Conservation (phyloP, 2,113 vertebrate genomes). For the Gobio gobio region DNA sequence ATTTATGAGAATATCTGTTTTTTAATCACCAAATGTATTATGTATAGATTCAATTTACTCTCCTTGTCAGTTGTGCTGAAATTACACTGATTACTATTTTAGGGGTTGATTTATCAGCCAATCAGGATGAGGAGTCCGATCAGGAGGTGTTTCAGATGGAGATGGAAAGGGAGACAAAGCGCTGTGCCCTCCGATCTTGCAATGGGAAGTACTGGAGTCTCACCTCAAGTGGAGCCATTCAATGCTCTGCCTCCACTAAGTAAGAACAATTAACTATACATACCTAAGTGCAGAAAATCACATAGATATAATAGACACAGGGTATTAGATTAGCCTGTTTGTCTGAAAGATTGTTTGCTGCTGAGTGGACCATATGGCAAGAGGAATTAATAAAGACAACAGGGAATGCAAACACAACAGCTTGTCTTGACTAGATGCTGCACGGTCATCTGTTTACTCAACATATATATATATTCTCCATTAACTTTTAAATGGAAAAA, state of each 20-base stretch:
- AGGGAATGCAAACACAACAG: not conserved
- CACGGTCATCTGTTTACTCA: not conserved
- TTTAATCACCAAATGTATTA: not conserved
- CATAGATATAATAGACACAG: not conserved
- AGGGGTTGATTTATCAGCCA: conserved; percentile 96
- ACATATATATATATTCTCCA: not conserved
- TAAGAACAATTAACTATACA: conserved; percentile 69
- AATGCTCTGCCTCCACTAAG: conserved; percentile 90
- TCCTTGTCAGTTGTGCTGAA: not conserved
- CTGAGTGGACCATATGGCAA: not conserved
- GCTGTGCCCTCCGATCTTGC: conserved; percentile 89
- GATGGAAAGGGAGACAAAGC: conserved; percentile 90
- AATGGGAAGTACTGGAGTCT: conserved; percentile 96
- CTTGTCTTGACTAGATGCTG: not conserved
- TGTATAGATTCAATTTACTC: not conserved
- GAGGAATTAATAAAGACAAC: not conserved
- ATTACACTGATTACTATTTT: conserved; percentile 23
- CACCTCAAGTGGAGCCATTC: conserved; percentile 86
- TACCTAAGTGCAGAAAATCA: not conserved
- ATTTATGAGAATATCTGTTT: not conserved
- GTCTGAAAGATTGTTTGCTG: not conserved
- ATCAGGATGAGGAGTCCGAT: conserved; percentile 94
- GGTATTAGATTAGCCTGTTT: not conserved
- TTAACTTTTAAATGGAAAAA: too few relatives aligned
- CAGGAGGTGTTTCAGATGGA: conserved; percentile 98